Evolutionary conservation across 2,113 vertebrate genomes (phyloP).

Genomic region (Corythornis madagascariensis): DNA sequence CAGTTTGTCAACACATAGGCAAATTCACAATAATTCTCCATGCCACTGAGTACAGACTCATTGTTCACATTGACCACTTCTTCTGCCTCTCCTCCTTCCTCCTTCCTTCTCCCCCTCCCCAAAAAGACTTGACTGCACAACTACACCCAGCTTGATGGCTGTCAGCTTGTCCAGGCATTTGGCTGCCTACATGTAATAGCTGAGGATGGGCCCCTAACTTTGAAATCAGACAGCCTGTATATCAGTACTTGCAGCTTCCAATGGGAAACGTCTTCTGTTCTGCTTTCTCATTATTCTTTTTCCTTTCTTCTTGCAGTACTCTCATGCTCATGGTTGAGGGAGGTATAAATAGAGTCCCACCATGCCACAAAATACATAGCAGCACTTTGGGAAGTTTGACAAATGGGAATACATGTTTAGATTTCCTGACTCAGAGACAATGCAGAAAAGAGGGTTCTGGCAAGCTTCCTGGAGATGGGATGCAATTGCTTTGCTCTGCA

Average conservation of each 20-base stretch:
- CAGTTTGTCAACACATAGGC: neutral
- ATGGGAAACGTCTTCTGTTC: neutral
- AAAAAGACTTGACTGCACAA: neutral
- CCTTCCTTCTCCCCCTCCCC: neutral
- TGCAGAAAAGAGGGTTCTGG: slow-evolving; percentile 64
- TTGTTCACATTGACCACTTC: neutral
- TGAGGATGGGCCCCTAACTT: neutral
- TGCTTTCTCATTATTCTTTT: neutral
- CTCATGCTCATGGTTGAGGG: neutral
- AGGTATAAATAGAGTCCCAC: slow-evolving; percentile 32
- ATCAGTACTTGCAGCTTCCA: neutral
- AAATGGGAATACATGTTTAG: slow-evolving; percentile 70
- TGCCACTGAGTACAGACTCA: neutral
- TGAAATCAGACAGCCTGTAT: neutral
- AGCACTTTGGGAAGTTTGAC: slow-evolving; percentile 71
- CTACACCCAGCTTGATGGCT: neutral
- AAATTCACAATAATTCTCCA: neutral
- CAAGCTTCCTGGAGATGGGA: slow-evolving; percentile 47
- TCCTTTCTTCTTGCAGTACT: neutral
- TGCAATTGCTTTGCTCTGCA: slow-evolving; percentile 34
- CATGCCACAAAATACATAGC: slow-evolving; percentile 63
- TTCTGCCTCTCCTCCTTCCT: neutral
- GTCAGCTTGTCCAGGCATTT: neutral
- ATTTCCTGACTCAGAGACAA: slow-evolving; percentile 64
- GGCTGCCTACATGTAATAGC: neutral